A percentile compares a stretch with the other conserved stretches of the same genome.
These are phyloP conservation scores for Colius striatus DNA, from an alignment of 2,113 vertebrate species.

Conservation along the genomic window DNA sequence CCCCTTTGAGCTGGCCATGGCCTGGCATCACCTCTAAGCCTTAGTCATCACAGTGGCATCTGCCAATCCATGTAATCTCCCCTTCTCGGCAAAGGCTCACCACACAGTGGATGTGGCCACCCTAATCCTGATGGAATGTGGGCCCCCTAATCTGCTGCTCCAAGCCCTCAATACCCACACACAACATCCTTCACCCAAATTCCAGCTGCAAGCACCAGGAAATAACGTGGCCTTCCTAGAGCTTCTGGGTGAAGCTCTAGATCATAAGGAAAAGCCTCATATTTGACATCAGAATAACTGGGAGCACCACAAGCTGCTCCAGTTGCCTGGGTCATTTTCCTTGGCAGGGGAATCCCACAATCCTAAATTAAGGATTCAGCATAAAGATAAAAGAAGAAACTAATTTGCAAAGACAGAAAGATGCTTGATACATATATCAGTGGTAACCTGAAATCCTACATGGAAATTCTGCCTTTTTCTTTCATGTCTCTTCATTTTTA, in stretches of 20 bases:
- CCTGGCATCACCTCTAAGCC: slow-evolving; percentile 38
- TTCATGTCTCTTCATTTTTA: slow-evolving; percentile 17
- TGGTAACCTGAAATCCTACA: background rate
- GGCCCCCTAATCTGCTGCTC: slow-evolving; percentile 64
- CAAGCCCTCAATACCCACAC: slow-evolving; percentile 24
- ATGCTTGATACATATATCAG: background rate
- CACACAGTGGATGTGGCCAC: background rate
- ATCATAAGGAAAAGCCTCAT: background rate
- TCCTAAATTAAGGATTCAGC: background rate
- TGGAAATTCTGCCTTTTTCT: background rate
- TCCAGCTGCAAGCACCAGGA: slow-evolving; percentile 4
- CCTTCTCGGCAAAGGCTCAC: background rate
- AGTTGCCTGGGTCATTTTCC: background rate
- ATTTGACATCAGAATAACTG: background rate
- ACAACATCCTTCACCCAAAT: slow-evolving; percentile 10
- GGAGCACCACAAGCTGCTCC: background rate
- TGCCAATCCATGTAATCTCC: slow-evolving; percentile 50
- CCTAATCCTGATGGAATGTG: slow-evolving; percentile 63
- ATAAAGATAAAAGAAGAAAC: background rate
- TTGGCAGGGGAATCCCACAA: background rate
- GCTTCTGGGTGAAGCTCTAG: background rate
- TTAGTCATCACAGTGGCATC: background rate
- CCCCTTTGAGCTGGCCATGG: background rate
- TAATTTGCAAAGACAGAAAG: background rate
- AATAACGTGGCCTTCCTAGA: background rate